phyloP scores from a whole-genome alignment of 2,113 vertebrate genomes.

The Microcebus ravelobensis region DNA sequence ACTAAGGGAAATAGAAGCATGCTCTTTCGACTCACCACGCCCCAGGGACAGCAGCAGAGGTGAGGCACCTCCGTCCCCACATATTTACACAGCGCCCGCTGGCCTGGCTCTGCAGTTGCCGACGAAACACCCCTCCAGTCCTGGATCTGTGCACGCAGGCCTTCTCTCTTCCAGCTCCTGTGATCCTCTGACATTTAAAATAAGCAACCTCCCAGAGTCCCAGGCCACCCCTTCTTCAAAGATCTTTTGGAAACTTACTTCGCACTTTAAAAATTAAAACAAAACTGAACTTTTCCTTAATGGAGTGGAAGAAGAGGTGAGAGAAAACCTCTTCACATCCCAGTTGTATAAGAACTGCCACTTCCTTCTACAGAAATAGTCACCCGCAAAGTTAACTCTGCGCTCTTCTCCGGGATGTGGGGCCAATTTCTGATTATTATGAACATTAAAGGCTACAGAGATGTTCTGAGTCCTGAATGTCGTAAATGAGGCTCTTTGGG shows the following conservation, averaged over 20 bases:
- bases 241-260: not conserved
- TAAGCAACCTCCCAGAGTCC: not conserved
- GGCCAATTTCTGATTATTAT: not conserved
- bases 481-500: not conserved
- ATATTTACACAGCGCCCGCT: not conserved
- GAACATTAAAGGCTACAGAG: not conserved
- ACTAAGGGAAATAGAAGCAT: conserved; percentile 68
- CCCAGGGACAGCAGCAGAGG: not conserved
- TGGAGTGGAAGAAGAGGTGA: not conserved
- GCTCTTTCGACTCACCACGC: conserved; percentile 33
- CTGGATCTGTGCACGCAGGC: not conserved
- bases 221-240: not conserved
- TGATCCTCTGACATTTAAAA: not conserved
- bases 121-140: not conserved
- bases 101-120: not conserved
- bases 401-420: not conserved
- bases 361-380: not conserved
- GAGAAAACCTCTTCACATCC: not conserved
- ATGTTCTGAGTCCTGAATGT: not conserved
- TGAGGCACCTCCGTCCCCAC: not conserved
- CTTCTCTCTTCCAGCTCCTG: not conserved
- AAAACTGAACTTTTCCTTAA: not conserved
- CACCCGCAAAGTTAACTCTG: not conserved
- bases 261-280: not conserved
- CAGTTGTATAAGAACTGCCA: not conserved